These are phyloP conservation scores for Dendrolimus pini DNA, from an alignment of 2,888 invertebrate genomes.

Conservation along the genomic window DNA sequence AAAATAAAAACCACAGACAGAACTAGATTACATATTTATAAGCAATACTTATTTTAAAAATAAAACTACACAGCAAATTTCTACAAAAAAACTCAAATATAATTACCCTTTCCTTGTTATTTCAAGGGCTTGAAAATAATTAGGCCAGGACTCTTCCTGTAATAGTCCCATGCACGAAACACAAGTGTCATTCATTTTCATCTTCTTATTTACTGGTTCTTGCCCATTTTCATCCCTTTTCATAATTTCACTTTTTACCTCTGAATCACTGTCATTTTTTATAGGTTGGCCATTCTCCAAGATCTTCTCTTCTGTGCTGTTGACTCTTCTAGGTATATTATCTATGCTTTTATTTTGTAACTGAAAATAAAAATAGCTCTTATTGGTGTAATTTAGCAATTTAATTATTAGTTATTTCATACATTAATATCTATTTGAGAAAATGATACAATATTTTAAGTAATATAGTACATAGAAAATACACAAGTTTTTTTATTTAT, in stretches of 20 bases:
- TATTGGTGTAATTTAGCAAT: no score
- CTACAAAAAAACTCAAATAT: no score
- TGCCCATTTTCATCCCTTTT: slow-evolving; percentile 9
- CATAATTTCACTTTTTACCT: not conserved
- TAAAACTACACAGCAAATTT: no score
- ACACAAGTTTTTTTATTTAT: no score
- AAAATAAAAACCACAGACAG: no score
- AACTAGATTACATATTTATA: no score
- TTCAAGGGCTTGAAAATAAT: slow-evolving; percentile 34
- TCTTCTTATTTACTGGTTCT: slow-evolving; percentile 45
- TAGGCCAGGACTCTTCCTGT: slow-evolving; percentile 75
- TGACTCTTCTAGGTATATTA: not conserved
- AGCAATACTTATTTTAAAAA: no score
- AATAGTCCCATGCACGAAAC: slow-evolving; percentile 84
- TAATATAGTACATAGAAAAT: no score
- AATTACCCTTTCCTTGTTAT: not conserved
- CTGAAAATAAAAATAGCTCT: not conserved
- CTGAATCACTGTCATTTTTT: not conserved
- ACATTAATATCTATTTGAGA: no score
- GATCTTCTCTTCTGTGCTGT: no score
- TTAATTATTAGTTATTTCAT: slow-evolving; percentile 1
- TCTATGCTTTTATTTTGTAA: slow-evolving; percentile 2
- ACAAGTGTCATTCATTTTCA: slow-evolving; percentile 72
- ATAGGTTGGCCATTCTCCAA: no score
- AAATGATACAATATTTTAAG: no score